Evolutionary conservation across 2,797 vertebrate species (phyloP).

Genomic region (Smutsia gigantea): DNA sequence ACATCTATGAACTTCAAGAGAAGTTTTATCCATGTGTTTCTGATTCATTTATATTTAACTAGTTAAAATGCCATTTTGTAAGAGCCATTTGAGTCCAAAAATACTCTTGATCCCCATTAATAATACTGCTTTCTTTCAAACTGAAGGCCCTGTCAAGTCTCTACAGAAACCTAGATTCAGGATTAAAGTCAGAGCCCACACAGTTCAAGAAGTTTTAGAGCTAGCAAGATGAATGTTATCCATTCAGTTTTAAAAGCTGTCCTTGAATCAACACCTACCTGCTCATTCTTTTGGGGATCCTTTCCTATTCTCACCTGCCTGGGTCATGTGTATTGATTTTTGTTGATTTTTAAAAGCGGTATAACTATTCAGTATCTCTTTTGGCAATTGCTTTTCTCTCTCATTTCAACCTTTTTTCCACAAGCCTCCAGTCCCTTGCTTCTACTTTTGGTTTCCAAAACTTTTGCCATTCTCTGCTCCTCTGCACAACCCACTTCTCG

Average conservation of each 20-base stretch:
- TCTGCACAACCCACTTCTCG: neutral
- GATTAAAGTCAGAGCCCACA: neutral
- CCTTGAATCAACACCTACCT: neutral
- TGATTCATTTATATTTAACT: slow-evolving; percentile 35
- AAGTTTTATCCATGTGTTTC: slow-evolving; percentile 42
- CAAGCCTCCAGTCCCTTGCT: neutral
- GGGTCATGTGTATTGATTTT: neutral
- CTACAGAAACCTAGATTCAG: neutral
- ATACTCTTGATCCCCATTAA: neutral
- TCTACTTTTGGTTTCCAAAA: neutral
- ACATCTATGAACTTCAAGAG: neutral
- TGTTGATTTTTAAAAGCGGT: neutral
- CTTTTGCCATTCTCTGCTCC: neutral
- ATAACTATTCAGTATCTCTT: neutral
- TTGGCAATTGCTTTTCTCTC: neutral
- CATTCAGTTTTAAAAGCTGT: neutral
- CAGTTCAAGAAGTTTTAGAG: neutral
- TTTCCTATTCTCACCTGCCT: neutral
- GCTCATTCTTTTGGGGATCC: neutral
- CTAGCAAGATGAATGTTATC: neutral
- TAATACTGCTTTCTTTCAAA: slow-evolving; percentile 29
- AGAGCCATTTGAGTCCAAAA: neutral
- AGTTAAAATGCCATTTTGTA: slow-evolving; percentile 52
- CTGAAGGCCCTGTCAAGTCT: neutral
- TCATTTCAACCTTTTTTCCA: neutral